Conservation (phyloP, 2,797 vertebrate genomes). For the Xiphophorus birchmanni region DNA sequence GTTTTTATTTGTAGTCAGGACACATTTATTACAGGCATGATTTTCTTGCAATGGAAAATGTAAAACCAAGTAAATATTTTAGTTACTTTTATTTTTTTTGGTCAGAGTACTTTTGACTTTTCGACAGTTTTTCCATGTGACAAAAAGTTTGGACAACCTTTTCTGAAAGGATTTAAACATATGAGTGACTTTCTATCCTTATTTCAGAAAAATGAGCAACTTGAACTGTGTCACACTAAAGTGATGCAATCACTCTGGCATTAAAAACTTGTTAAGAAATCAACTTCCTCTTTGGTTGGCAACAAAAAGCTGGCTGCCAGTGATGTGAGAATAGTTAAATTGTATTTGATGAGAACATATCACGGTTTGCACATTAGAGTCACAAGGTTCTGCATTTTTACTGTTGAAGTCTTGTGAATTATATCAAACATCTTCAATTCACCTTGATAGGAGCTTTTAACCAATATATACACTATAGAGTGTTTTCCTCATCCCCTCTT, state of each 20-base stretch:
- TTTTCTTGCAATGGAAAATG: too few species aligned
- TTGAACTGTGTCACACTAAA: constrained; percentile 16
- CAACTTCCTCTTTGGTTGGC: constrained; percentile 23
- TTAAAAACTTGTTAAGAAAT: constrained; percentile 15
- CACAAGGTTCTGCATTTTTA: not conserved
- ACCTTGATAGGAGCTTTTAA: constrained; percentile 25
- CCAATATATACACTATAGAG: constrained; percentile 17
- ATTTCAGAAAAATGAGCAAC: constrained; percentile 17
- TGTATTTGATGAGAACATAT: not conserved
- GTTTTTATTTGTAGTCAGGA: too few species aligned
- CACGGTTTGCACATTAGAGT: not conserved
- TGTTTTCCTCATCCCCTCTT: constrained; percentile 1
- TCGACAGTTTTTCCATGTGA: too few species aligned
- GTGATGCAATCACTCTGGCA: constrained; percentile 24
- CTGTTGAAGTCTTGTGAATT: not conserved
- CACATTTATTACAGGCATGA: too few species aligned
- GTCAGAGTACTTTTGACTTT: too few species aligned
- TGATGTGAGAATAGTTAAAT: not conserved
- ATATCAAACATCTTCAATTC: constrained; percentile 9
- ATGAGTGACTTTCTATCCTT: constrained; percentile 30
- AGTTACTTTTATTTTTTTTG: too few species aligned
- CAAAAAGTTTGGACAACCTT: too few species aligned
- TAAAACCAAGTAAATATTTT: too few species aligned
- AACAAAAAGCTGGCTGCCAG: not conserved
- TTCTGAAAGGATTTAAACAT: not conserved